Evolutionary conservation across 2,113 vertebrate genomes (phyloP).

Genomic region (Brevimyrus niger): DNA sequence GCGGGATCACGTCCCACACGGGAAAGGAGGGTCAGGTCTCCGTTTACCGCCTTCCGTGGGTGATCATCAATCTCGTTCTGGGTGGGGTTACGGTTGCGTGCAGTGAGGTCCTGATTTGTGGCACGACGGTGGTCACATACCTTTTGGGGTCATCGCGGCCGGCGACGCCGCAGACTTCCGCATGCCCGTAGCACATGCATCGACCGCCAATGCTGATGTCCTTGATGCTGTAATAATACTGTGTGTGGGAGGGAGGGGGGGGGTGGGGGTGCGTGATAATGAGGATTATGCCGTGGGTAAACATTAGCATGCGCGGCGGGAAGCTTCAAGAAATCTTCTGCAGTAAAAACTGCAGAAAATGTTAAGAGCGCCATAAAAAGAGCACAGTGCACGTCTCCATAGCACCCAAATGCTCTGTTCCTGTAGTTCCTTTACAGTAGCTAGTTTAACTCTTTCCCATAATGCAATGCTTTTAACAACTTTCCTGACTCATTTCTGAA

Average conservation of each 20-base stretch:
- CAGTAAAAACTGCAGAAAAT: neutral
- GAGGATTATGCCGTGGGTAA: neutral
- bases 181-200: slow-evolving; percentile 87
- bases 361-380: neutral
- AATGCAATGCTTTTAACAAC: neutral
- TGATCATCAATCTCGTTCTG: neutral
- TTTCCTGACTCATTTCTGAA: neutral
- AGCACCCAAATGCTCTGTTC: neutral
- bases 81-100: neutral
- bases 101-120: neutral
- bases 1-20: neutral
- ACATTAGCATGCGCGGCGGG: neutral
- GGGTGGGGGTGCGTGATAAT: neutral
- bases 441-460: neutral
- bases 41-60: neutral
- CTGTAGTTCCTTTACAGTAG: neutral
- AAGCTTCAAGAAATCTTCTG: neutral
- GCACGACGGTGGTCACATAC: slow-evolving; percentile 53
- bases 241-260: neutral
- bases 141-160: slow-evolving; percentile 51
- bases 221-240: slow-evolving; percentile 96
- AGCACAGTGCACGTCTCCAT: neutral
- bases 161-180: slow-evolving; percentile 62
- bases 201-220: slow-evolving; percentile 85
- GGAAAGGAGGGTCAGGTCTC: neutral